Conservation (phyloP, 2,888 invertebrate species). For the Tenthredo distinguenda region DNA sequence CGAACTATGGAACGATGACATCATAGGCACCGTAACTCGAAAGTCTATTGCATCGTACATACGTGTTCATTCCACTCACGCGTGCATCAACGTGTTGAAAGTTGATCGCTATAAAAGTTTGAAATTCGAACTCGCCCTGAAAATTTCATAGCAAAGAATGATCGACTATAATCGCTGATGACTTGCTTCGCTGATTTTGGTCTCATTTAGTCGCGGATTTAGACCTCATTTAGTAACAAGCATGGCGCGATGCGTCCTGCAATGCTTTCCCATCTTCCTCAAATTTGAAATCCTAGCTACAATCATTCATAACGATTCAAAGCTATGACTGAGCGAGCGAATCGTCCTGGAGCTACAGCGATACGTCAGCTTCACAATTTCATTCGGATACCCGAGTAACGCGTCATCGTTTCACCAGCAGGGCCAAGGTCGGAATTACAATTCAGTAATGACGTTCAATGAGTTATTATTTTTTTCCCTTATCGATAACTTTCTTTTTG, state of each 20-base stretch:
- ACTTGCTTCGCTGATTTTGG: neutral
- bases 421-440: slow-evolving; percentile 41
- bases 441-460: neutral
- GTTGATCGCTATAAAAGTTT: neutral
- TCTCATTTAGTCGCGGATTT: too few relatives aligned
- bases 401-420: slow-evolving; percentile 41
- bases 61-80: too few relatives aligned
- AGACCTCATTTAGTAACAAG: neutral
- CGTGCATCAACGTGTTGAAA: neutral
- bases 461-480: neutral
- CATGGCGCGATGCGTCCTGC: slow-evolving; percentile 19
- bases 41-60: slow-evolving; percentile 16
- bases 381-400: slow-evolving; percentile 7
- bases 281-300: neutral
- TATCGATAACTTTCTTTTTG: too few relatives aligned
- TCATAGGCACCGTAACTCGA: slow-evolving; percentile 61
- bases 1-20: slow-evolving; percentile 64
- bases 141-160: neutral
- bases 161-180: neutral
- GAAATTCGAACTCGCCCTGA: neutral
- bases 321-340: neutral
- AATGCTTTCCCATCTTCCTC: neutral
- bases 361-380: slow-evolving; percentile 7
- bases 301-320: too few relatives aligned
- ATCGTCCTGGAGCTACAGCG: neutral